Evolutionary conservation across 1,140 invertebrate species (phyloP).

Genomic region (Catajapyx aquilonaris): DNA sequence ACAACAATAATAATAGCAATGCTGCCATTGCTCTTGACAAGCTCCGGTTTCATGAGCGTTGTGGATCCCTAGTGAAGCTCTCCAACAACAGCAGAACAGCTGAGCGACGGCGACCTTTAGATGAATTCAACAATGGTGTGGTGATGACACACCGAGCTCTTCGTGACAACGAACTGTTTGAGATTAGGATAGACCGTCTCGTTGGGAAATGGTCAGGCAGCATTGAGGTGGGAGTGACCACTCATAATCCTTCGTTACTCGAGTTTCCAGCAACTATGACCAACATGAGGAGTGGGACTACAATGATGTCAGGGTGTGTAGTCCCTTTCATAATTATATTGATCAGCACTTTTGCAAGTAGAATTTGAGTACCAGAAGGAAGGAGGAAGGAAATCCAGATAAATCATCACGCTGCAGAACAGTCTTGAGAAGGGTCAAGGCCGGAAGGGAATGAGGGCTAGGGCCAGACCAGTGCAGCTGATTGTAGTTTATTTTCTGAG

Average conservation of each 20-base stretch:
- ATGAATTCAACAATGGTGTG: conserved; percentile 86
- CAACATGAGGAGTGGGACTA: conserved; percentile 82
- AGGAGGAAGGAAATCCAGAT: too few relatives aligned
- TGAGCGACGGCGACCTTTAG: conserved; percentile 62
- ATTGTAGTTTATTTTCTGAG: too few relatives aligned
- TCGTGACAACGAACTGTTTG: conserved; percentile 74
- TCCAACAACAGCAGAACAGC: conserved; percentile 62
- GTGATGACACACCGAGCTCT: conserved; percentile 77
- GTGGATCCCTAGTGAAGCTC: conserved; percentile 72
- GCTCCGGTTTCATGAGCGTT: conserved; percentile 67
- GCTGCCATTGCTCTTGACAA: conserved; percentile 30
- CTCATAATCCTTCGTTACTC: conserved; percentile 68
- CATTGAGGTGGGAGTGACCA: conserved; percentile 85
- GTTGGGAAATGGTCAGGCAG: conserved; percentile 85
- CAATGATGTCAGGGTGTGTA: conserved; percentile 96
- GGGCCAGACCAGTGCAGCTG: too few relatives aligned
- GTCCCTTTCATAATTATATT: background rate
- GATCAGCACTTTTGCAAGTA: background rate
- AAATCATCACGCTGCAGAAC: too few relatives aligned
- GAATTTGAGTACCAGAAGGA: too few relatives aligned
- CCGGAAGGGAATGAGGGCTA: too few relatives aligned
- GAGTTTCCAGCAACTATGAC: conserved; percentile 95
- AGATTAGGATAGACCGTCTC: conserved; percentile 73
- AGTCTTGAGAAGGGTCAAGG: too few relatives aligned
- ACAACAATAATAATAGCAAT: conserved; percentile 10